Conservation (phyloP, 2,888 invertebrate species). For the Mactromeris polynyma region DNA sequence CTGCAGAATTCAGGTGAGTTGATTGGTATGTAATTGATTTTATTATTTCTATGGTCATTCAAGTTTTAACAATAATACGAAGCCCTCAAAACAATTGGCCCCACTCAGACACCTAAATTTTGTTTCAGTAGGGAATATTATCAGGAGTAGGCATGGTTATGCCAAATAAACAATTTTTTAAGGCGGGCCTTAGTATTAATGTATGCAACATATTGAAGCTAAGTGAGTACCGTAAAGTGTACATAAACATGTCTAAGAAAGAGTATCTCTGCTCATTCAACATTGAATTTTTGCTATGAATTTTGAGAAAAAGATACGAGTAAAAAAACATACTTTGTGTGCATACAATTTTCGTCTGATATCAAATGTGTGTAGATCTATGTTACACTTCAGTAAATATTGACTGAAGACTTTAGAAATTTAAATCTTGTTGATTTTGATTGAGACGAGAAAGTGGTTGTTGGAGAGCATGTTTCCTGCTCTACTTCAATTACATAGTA, state of each 20-base stretch:
- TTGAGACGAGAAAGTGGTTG: background rate
- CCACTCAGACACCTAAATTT: too few relatives aligned
- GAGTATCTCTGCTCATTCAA: background rate
- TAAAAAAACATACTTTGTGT: background rate
- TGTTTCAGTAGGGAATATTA: too few relatives aligned
- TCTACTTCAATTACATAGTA: background rate
- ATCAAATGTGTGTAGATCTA: background rate
- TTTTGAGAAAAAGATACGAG: background rate
- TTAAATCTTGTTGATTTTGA: slow-evolving; percentile 15
- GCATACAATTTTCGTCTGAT: background rate
- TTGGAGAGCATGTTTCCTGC: background rate
- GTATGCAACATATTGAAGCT: too few relatives aligned
- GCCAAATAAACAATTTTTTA: too few relatives aligned
- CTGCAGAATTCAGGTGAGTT: too few relatives aligned
- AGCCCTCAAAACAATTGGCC: too few relatives aligned
- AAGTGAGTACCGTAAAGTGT: too few relatives aligned
- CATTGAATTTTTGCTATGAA: background rate
- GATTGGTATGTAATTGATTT: too few relatives aligned
- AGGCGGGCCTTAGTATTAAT: too few relatives aligned
- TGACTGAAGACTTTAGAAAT: background rate
- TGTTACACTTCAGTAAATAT: slow-evolving; percentile 4
- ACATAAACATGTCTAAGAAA: background rate
- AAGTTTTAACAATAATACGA: too few relatives aligned
- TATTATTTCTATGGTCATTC: too few relatives aligned
- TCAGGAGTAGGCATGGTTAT: too few relatives aligned